phyloP scores from a whole-genome alignment of 2,113 vertebrate genomes.

The Ophiodon elongatus region DNA sequence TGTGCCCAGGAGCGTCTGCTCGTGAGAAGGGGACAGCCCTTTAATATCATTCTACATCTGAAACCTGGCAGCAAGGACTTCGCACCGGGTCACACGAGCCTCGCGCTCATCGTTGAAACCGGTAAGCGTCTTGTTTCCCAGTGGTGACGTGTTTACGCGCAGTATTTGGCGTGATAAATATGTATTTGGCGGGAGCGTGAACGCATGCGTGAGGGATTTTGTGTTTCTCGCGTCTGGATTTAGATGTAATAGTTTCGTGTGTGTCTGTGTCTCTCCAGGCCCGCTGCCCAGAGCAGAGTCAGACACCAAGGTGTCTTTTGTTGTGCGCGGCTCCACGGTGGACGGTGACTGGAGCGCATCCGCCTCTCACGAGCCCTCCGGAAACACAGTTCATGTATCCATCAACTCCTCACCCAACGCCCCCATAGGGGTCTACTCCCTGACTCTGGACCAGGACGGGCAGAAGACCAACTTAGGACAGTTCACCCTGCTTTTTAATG shows the following conservation, averaged over 20 bases:
- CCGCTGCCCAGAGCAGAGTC: conserved; percentile 83
- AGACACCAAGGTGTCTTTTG: conserved; percentile 84
- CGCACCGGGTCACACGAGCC: conserved; percentile 67
- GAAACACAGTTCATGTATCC: conserved; percentile 67
- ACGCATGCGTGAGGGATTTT: not conserved
- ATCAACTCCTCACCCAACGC: conserved; percentile 83
- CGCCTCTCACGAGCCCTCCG: conserved; percentile 65
- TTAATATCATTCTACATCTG: conserved; percentile 85
- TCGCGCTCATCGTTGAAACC: conserved; percentile 81
- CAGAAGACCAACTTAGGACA: conserved; percentile 80
- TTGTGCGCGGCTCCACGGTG: conserved; percentile 64
- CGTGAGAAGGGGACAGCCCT: conserved; percentile 88
- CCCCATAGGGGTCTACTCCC: conserved; percentile 86
- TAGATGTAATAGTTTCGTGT: not conserved
- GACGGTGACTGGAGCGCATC: conserved; percentile 83
- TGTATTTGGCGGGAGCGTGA: not conserved
- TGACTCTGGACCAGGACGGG: conserved; percentile 87
- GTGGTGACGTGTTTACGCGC: not conserved
- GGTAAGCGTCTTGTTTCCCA: conserved; percentile 72
- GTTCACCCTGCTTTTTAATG: conserved; percentile 90
- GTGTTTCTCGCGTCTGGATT: not conserved
- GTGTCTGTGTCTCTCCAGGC: conserved; percentile 75
- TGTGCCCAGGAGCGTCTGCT: conserved; percentile 81
- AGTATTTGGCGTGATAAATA: not conserved
- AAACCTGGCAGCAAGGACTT: conserved; percentile 72